Percentiles rank a stretch among this genome's conserved stretches.
Evolutionary conservation across 2,888 invertebrate species (phyloP).

Genomic region (Scaptomyza polygonia): DNA sequence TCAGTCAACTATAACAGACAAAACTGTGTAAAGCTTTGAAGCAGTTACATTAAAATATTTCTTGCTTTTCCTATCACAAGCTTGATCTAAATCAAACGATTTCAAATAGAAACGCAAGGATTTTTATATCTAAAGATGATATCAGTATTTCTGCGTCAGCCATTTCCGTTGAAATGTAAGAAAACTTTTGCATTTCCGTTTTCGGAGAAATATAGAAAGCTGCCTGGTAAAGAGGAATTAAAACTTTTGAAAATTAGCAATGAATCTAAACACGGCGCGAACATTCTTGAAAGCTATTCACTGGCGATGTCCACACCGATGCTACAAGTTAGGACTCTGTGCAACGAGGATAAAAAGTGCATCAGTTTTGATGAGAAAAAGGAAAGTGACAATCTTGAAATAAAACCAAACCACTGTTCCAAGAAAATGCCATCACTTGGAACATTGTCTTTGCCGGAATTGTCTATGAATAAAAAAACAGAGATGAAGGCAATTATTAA

Average conservation of each 20-base stretch:
- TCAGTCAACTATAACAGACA: background rate
- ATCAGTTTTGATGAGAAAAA: background rate
- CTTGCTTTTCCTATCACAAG: constrained; percentile 15
- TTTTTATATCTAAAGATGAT: constrained; percentile 28
- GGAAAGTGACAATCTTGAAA: background rate
- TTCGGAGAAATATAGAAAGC: background rate
- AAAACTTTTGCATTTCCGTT: constrained; percentile 6
- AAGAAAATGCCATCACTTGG: background rate
- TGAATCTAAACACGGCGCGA: background rate
- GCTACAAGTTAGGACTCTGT: constrained; percentile 5
- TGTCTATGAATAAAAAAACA: background rate
- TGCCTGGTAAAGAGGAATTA: background rate
- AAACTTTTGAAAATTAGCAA: too few species aligned
- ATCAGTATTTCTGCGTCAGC: constrained; percentile 35
- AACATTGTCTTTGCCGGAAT: background rate
- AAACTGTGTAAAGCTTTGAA: background rate
- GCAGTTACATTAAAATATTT: background rate
- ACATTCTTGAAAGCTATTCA: background rate
- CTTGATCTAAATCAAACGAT: constrained; percentile 1
- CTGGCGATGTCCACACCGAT: constrained; percentile 6
- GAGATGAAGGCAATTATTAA: background rate
- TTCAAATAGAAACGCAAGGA: background rate
- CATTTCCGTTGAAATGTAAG: constrained; percentile 20
- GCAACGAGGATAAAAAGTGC: background rate
- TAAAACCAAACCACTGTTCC: background rate